Conservation (phyloP, 1,140 invertebrate species). For the Ceratosolen fusciceps region DNA sequence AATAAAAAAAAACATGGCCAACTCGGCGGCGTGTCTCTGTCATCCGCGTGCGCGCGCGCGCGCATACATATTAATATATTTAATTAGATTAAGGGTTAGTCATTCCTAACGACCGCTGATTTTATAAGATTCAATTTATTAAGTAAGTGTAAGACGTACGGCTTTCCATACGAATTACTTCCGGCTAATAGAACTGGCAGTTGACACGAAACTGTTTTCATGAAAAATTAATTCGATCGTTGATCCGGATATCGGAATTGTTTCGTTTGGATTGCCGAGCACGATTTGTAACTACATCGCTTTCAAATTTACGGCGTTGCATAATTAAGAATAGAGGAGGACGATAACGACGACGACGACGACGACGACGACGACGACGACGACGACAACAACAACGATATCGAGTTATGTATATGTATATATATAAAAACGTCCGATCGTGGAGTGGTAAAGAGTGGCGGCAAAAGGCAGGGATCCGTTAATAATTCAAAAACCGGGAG, state of each 20-base stretch:
- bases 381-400: background rate
- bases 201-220: constrained; percentile 3
- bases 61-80: background rate
- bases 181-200: background rate
- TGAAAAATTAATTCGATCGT: constrained; percentile 29
- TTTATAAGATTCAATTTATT: background rate
- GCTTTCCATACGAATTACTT: constrained; percentile 13
- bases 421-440: background rate
- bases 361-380: background rate
- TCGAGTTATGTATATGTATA: background rate
- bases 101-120: background rate
- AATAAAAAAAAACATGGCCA: too few species aligned
- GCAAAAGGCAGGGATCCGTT: background rate
- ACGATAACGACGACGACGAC: background rate
- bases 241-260: constrained; percentile 35
- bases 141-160: constrained; percentile 2
- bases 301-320: constrained; percentile 18
- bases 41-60: too few species aligned
- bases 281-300: constrained; percentile 5
- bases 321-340: background rate
- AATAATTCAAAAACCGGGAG: background rate
- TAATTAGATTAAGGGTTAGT: background rate
- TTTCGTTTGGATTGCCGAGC: constrained; percentile 27
- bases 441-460: background rate
- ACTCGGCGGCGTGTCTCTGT: too few species aligned